Conservation (phyloP, 2,797 vertebrate species). For the Carcharodon carcharias region DNA sequence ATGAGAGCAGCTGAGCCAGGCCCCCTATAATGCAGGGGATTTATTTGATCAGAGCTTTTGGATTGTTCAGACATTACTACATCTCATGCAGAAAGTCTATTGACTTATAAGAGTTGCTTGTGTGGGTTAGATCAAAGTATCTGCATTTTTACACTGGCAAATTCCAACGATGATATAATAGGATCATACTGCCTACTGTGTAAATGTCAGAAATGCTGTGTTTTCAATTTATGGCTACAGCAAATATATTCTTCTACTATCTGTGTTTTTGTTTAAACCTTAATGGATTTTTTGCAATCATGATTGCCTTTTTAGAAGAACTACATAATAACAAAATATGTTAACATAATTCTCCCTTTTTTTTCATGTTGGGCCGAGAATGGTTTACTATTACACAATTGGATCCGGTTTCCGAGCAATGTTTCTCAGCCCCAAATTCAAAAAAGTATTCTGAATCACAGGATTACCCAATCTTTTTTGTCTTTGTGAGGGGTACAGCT, state of each 20-base stretch:
- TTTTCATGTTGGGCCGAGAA: background rate
- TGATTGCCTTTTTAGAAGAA: background rate
- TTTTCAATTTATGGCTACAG: background rate
- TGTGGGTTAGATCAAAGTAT: constrained; percentile 12
- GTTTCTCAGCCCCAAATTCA: background rate
- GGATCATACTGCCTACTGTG: background rate
- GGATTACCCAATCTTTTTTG: background rate
- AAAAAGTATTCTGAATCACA: background rate
- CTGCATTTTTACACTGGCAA: constrained; percentile 3
- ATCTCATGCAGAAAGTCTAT: constrained; percentile 6
- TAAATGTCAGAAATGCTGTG: constrained; percentile 7
- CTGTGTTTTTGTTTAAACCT: background rate
- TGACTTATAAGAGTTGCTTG: background rate
- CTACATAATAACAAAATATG: background rate
- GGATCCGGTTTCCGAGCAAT: background rate
- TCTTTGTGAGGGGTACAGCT: background rate
- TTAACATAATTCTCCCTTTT: background rate
- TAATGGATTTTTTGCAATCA: background rate
- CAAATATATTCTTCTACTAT: background rate
- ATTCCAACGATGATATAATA: background rate
- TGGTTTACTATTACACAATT: background rate
- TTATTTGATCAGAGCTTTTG: background rate
- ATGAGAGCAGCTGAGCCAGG: background rate
- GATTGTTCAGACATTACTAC: background rate
- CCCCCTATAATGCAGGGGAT: background rate